Percentiles rank a stretch among this genome's conserved stretches.
These are phyloP conservation scores for Spatulosminthurus flaviceps DNA, from an alignment of 2,888 invertebrate species.

Conservation along the genomic window DNA sequence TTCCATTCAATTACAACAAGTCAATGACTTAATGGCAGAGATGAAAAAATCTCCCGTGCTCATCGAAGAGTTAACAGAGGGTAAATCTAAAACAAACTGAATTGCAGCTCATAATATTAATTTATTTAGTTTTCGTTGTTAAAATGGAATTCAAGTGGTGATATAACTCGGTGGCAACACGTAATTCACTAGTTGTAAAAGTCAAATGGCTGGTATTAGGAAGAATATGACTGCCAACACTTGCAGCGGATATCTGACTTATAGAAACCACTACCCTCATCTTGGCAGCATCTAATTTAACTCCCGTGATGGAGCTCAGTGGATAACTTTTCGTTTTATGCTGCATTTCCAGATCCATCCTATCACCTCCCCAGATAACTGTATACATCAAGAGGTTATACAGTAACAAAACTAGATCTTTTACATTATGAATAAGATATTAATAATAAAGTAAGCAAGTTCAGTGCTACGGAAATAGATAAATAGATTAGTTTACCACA, in stretches of 20 bases:
- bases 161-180: constrained; percentile 58
- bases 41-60: too few species aligned
- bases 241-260: constrained; percentile 42
- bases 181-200: constrained; percentile 55
- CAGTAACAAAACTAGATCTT: constrained; percentile 12
- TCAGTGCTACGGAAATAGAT: neutral
- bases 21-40: too few species aligned
- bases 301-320: constrained; percentile 55
- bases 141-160: constrained; percentile 60
- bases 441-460: neutral
- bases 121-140: constrained; percentile 27
- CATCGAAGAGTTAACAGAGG: too few species aligned
- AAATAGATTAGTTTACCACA: constrained; percentile 54
- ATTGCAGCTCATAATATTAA: neutral
- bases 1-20: too few species aligned
- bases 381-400: too few species aligned
- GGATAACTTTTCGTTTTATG: constrained; percentile 61
- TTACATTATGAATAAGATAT: neutral
- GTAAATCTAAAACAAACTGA: too few species aligned
- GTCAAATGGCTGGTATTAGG: constrained; percentile 58
- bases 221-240: constrained; percentile 57
- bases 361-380: constrained; percentile 61
- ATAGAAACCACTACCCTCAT: constrained; percentile 58
- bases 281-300: constrained; percentile 61
- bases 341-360: constrained; percentile 63